Evolutionary conservation across 2,888 invertebrate genomes (phyloP).

Genomic region (Cryptus armator): DNA sequence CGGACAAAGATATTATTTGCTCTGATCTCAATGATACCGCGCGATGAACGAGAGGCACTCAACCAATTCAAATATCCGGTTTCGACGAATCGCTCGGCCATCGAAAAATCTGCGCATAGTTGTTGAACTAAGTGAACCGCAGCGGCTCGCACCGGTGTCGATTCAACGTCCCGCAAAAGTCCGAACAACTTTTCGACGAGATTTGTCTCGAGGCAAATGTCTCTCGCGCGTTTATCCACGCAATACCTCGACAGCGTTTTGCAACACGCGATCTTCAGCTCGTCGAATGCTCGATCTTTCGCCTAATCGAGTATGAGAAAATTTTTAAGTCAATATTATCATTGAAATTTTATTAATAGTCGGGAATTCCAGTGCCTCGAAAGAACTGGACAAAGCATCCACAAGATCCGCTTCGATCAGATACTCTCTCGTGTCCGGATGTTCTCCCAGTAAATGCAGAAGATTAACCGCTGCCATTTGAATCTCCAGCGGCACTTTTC

Average conservation of each 20-base stretch:
- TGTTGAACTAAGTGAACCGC: constrained; percentile 75
- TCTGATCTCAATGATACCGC: neutral
- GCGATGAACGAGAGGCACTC: constrained; percentile 37
- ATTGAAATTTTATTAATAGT: constrained; percentile 9
- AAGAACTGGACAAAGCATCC: constrained; percentile 72
- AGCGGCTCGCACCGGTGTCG: constrained; percentile 75
- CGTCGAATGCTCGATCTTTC: constrained; percentile 66
- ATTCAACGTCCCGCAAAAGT: constrained; percentile 70
- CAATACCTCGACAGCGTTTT: constrained; percentile 74
- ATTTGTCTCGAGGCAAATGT: constrained; percentile 69
- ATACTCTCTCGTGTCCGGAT: constrained; percentile 65
- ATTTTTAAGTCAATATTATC: neutral
- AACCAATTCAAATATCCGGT: constrained; percentile 78
- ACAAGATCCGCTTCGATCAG: constrained; percentile 72
- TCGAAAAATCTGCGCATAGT: constrained; percentile 72
- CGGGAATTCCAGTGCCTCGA: constrained; percentile 72
- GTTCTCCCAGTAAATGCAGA: constrained; percentile 70
- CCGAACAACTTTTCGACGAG: constrained; percentile 71
- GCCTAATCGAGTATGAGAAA: constrained; percentile 53
- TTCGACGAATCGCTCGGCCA: constrained; percentile 74
- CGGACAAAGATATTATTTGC: neutral
- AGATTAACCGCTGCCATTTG: constrained; percentile 70
- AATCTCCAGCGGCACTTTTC: constrained; percentile 71
- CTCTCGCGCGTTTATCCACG: constrained; percentile 70
- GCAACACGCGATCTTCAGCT: constrained; percentile 77